A percentile compares a stretch with the other conserved stretches of the same genome.
Conservation (phyloP, 2,113 vertebrate genomes). For the rabbit (Oryctolagus cuniculus) region DNA sequence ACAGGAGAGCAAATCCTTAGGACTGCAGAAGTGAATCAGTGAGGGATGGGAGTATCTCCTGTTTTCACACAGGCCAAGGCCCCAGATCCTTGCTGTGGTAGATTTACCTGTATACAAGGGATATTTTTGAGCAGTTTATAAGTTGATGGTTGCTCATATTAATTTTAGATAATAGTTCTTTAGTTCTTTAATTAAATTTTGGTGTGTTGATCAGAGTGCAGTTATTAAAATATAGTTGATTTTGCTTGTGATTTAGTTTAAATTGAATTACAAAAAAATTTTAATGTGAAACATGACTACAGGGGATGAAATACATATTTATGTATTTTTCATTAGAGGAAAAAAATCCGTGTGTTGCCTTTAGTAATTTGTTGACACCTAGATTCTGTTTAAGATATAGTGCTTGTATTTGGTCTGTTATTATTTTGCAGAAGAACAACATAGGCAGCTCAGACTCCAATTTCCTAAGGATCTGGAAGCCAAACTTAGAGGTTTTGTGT, state of each 20-base stretch:
- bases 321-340: background rate
- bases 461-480: slow-evolving; percentile 28
- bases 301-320: background rate
- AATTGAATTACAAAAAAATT: slow-evolving; percentile 39
- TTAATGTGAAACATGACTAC: slow-evolving; percentile 38
- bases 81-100: background rate
- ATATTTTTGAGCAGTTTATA: slow-evolving; percentile 23
- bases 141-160: slow-evolving; percentile 42
- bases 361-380: slow-evolving; percentile 46
- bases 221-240: slow-evolving; percentile 22
- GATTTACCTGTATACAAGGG: background rate
- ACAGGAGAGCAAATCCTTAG: background rate
- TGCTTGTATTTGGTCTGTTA: slow-evolving; percentile 39
- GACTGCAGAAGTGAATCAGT: background rate
- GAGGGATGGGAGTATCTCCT: background rate
- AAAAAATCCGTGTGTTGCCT: background rate
- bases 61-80: background rate
- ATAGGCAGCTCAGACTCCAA: background rate
- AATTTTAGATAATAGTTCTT: slow-evolving; percentile 48
- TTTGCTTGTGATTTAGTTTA: slow-evolving; percentile 53
- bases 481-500: background rate
- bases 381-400: slow-evolving; percentile 6
- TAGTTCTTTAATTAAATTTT: slow-evolving; percentile 22
- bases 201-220: slow-evolving; percentile 48
- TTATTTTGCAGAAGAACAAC: slow-evolving; percentile 42